phyloP scores from a whole-genome alignment of 2,797 vertebrate species.

The Propithecus perrieri region DNA sequence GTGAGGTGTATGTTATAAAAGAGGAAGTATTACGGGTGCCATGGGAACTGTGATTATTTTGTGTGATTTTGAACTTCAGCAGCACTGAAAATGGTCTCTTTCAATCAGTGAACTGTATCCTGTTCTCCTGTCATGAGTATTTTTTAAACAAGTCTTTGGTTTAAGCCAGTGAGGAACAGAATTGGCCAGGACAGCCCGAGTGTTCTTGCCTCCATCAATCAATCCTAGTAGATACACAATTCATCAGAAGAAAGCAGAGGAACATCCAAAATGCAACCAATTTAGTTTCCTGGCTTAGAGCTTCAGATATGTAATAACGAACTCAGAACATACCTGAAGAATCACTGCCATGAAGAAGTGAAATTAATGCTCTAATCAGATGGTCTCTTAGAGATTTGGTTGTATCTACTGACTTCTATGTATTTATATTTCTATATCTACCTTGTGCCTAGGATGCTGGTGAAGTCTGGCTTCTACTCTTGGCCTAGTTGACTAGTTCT shows the following conservation, averaged over 20 bases:
- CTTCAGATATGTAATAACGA: neutral
- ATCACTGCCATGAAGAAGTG: neutral
- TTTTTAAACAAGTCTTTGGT: neutral
- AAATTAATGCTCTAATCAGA: accelerated
- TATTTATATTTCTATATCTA: neutral
- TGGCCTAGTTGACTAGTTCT: neutral
- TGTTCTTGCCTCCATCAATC: neutral
- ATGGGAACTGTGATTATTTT: slow-evolving; percentile 9
- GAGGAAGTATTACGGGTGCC: neutral
- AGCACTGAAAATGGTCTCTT: neutral
- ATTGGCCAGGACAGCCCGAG: neutral
- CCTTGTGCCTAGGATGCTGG: neutral
- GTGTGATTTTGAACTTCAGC: neutral
- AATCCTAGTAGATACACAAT: neutral
- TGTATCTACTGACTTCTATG: accelerated
- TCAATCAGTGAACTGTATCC: neutral
- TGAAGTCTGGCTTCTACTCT: neutral
- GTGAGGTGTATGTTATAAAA: neutral
- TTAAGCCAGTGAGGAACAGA: neutral
- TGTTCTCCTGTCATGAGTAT: neutral
- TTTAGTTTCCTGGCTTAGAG: neutral
- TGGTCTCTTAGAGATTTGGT: neutral
- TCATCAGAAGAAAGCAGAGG: neutral
- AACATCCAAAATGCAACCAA: neutral
- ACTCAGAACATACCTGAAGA: neutral